Base-by-base conservation (phyloP, 2,113 vertebrate genomes). In the Sialia sialis region DNA sequence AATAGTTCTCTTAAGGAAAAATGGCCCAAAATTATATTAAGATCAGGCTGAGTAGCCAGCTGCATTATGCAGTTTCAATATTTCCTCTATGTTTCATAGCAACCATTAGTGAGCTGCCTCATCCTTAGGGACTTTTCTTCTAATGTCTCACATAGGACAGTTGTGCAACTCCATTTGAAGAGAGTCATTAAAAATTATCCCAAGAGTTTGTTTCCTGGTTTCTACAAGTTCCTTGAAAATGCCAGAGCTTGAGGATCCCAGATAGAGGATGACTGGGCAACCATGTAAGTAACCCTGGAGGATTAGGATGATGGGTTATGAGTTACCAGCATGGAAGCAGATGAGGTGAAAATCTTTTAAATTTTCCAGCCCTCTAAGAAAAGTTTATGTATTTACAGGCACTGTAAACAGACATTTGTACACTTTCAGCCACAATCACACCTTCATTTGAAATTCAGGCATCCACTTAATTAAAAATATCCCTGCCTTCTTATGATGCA, bases 11-110 rank as follows among this genome's bases (percentile, higher is more conserved):
- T 56, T 56, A 81, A 90, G 39, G 32, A 76, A 69, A 83, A 87
- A 79, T 49, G 11, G n/a, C 18, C 10, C 38, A 19, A 96, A 96
- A 95, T 97, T 93, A 90, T 95, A 96, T 95, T 96, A 97, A 97
- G 95, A 96, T 67, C 87, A 94, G 86, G 62, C 58, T 76, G 22
- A 87, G 29, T 85, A 69, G 36, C 92, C 97, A 98, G 93, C 74
- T 97, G 93, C 95, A 95, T 95, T 94, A 95, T 84, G 46, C 52
- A 32, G 17, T 83, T 79, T 69, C 90, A 86, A 26, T 94, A 94
- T 77, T 94, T 94, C 74, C 22, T 54, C 91, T 95, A 81, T 82
- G 96, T 85, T 94, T 96, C 95, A 97, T 55, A 79, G 91, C 62
- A 96, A 51, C 32, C n/a, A 43, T 5, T 85, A 95, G 87, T 13